Evolutionary conservation across 2,888 invertebrate genomes (phyloP), one percentile per base, ranked within the genome.

Genomic region (Mimumesa dahlbomi): DNA sequence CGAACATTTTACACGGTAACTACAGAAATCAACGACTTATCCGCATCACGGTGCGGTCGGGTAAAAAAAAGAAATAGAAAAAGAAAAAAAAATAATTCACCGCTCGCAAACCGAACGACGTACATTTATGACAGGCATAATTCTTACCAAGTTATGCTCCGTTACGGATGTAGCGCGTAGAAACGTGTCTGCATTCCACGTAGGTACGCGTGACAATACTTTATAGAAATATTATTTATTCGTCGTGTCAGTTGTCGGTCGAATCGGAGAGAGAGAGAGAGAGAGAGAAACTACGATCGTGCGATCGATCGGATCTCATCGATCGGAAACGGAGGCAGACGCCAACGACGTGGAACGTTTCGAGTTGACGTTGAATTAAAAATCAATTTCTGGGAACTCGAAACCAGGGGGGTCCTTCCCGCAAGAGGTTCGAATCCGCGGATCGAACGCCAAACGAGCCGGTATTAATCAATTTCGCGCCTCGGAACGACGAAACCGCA

Each of bases 391-490:
- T 7, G 25, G 25, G 25, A 7, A 25, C 7, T 25, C 4, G 25
- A 25, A 7, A 25, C n/a, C 50, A 43, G 22, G 57, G 64, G 57
- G 64, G 54, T 29, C 64, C 4, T 11, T 16, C 14, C 25, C 40
- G 18, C n/a, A 31, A 48, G 48, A 46, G 34, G 48, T 13, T 43
- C 34, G 19, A 36, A 13, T 5, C 18, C 36, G 53, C 49, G 59
- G 57, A n/a, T 58, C 19, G 58, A 70, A 61, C 48, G 50, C 56
- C 54, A 56, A 61, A 40, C 61, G 45, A 22, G 61, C 40, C 46
- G 34, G 36, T 43, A 57, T 69, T 69, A 49, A 69, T 71, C 62
- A 62, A 69, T 69, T 69, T 71, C 70, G 63, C 62, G 70, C 52
- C 36, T 50, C 22, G 54, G 13, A 42, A 22, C 46, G 22, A 5